phyloP scores from a whole-genome alignment of 2,888 invertebrate genomes.

The Pseudeuparius sepicola region DNA sequence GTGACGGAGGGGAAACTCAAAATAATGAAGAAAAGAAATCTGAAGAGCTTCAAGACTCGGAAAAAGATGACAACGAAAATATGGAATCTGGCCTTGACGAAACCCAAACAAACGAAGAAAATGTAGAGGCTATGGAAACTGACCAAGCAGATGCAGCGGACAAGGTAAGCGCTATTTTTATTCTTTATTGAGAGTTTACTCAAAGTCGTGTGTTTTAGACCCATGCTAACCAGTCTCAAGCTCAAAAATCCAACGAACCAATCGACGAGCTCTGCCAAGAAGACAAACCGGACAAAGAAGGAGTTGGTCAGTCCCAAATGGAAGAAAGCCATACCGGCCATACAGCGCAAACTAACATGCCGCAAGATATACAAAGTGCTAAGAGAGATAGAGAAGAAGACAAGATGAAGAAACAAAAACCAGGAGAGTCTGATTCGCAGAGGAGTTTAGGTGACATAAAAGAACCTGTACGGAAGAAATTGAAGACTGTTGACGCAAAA shows the following conservation, averaged over 20 bases:
- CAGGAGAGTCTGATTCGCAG: constrained; percentile 65
- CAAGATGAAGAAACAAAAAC: constrained; percentile 53
- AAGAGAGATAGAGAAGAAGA: constrained; percentile 34
- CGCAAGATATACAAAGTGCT: constrained; percentile 30
- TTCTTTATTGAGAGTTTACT: too few relatives aligned
- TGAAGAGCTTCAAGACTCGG: constrained; percentile 24
- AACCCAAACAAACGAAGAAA: constrained; percentile 35
- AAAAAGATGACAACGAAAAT: constrained; percentile 27
- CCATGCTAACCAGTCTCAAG: constrained; percentile 34
- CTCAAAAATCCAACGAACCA: constrained; percentile 34
- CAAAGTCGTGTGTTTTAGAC: constrained; percentile 43
- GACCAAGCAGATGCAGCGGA: constrained; percentile 40
- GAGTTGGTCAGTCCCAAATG: constrained; percentile 58
- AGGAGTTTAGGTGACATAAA: constrained; percentile 54
- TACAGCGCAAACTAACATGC: constrained; percentile 38
- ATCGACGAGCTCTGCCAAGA: constrained; percentile 46
- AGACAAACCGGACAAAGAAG: constrained; percentile 53
- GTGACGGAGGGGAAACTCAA: constrained; percentile 31
- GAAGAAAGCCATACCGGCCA: constrained; percentile 63
- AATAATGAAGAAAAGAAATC: constrained; percentile 32
- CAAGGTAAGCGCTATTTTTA: constrained; percentile 36
- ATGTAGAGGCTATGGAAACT: constrained; percentile 39
- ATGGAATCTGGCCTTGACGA: constrained; percentile 33
- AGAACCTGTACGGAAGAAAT: constrained; percentile 53
- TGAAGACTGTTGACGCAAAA: constrained; percentile 44